phyloP scores from a whole-genome alignment of 2,888 invertebrate species.

The Ischnus inquisitorius region DNA sequence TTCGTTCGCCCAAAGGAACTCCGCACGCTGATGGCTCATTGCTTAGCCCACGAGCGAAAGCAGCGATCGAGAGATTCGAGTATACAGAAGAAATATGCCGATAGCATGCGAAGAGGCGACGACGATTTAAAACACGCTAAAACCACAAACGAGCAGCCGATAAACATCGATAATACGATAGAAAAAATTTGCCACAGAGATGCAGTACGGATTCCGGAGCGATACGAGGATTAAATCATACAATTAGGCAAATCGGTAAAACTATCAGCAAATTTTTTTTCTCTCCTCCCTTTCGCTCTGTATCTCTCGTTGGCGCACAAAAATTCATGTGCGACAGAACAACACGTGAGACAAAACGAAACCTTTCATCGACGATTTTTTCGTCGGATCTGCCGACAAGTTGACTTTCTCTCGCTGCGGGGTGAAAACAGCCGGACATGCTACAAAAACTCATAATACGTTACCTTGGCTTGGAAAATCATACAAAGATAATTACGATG shows the following conservation, averaged over 20 bases:
- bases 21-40: too few relatives aligned
- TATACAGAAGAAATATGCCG: background rate
- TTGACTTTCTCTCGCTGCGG: background rate
- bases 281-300: too few relatives aligned
- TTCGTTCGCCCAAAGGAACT: too few relatives aligned
- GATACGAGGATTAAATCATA: background rate
- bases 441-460: constrained; percentile 79
- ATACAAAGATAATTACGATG: constrained; percentile 71
- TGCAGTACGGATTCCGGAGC: background rate
- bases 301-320: too few relatives aligned
- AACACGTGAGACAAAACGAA: too few relatives aligned
- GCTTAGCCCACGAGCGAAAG: background rate
- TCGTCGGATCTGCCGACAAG: background rate
- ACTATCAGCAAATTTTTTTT: too few relatives aligned
- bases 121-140: background rate
- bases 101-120: background rate
- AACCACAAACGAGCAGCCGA: constrained; percentile 5
- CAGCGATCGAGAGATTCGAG: background rate
- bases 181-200: background rate
- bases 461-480: constrained; percentile 82
- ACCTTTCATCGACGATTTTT: background rate
- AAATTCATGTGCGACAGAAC: too few relatives aligned
- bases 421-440: constrained; percentile 67
- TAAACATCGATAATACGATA: background rate
- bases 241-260: too few relatives aligned